Evolutionary conservation across 2,797 vertebrate genomes (phyloP), one percentile per base, ranked within the genome.

Genomic region (Cryptoblepharus egeriae): DNA sequence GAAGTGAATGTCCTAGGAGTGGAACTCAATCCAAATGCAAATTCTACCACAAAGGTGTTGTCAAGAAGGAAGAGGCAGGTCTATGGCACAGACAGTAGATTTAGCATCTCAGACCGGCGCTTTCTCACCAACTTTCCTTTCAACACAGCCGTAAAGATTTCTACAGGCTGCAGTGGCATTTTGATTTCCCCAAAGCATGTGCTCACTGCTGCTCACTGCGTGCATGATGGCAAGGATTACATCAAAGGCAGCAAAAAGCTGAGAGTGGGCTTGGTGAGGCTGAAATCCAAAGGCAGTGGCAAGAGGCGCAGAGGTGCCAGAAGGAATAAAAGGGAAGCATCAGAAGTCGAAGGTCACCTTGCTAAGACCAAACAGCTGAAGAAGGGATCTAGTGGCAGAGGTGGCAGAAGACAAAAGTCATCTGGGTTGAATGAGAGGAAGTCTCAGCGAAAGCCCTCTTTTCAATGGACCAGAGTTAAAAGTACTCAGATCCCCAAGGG

Each of bases 401-500:
- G 16, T 65, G 86, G 88, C 26, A 87, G 82, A 57, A 92, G 87
- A 55, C 91, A 90, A 63, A 94, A 93, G 72, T 85, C 69, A 13
- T 73, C 84, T 9, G 84, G 73, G 11, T 83, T 68, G 39, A 91
- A 89, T 42, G 82, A 77, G 72, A 84, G 0, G 35, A 95, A 93
- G 10, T 88, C 86, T 0, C 95, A 95, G 28, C 89, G 94, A 0
- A 94, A 91, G 77, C 97, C 97, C 3, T 96, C 97, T 1, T 98
- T 99, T 92, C 97, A 96, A 92, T 99, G 98, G 98, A 99, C 98
- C 39, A 95, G 97, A 5, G 98, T 99, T 86, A 98, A 97, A 93
- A 95, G 97, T 70, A 98, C 97, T 1, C 97, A 99, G 90, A 95
- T 99, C 37, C 98, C 98, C 0, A 97, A 97, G 90, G 98, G 98